Percentiles rank a stretch among this genome's conserved stretches.
phyloP scores from a whole-genome alignment of 2,113 vertebrate species.

The Bos taurus region DNA sequence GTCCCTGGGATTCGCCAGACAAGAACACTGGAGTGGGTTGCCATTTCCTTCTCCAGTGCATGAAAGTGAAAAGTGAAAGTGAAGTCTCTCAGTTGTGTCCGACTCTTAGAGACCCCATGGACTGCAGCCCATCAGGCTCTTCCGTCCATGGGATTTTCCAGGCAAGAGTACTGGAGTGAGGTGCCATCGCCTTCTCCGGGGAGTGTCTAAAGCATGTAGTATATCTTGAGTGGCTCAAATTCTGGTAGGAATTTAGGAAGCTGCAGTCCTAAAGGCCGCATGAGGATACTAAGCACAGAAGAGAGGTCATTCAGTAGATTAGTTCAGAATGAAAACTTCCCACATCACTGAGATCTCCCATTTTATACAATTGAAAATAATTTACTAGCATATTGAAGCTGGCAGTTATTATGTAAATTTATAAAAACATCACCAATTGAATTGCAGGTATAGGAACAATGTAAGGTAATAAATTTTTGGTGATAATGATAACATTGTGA shows the following conservation, averaged over 20 bases:
- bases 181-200: too few relatives aligned
- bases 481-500: background rate
- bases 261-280: background rate
- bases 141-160: too few relatives aligned
- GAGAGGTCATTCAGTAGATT: background rate
- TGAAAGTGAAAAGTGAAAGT: too few relatives aligned
- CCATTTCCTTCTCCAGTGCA: too few relatives aligned
- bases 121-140: too few relatives aligned
- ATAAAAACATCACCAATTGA: constrained; percentile 9
- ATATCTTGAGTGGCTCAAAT: background rate
- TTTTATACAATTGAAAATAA: constrained; percentile 17
- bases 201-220: background rate
- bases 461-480: background rate
- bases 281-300: background rate
- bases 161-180: too few relatives aligned
- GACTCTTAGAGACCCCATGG: too few relatives aligned
- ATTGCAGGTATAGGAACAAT: background rate
- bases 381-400: background rate
- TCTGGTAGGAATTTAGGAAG: background rate
- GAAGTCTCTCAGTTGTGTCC: too few relatives aligned
- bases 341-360: background rate
- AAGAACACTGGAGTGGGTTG: too few relatives aligned
- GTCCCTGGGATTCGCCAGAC: too few relatives aligned
- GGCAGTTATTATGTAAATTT: constrained; percentile 6
- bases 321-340: background rate